A percentile compares a stretch with the other conserved stretches of the same genome.
Conservation (phyloP, 35 echinoderm and acorn worm genomes). For the Hemicentrotus pulcherrimus region DNA sequence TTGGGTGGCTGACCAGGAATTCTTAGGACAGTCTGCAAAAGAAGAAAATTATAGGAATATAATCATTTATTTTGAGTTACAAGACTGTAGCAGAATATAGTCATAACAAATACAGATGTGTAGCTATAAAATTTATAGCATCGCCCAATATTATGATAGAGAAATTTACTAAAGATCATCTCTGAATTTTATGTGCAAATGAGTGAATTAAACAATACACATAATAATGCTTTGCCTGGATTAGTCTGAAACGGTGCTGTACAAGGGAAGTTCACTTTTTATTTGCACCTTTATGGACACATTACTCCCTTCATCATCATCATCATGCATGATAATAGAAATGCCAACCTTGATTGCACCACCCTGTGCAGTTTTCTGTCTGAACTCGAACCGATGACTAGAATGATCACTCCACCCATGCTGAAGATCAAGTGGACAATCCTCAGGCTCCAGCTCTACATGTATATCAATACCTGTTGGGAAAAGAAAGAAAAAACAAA, state of each 20-base stretch:
- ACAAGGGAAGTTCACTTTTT: too few species aligned
- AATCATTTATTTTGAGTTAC: background rate
- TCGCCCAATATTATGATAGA: too few species aligned
- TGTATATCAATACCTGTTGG: constrained; percentile 74
- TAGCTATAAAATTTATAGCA: too few species aligned
- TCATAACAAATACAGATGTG: too few species aligned
- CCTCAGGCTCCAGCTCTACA: constrained; percentile 72
- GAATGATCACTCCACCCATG: constrained; percentile 67
- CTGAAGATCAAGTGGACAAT: constrained; percentile 70
- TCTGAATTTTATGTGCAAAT: too few species aligned
- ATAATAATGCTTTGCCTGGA: too few species aligned
- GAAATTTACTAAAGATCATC: too few species aligned
- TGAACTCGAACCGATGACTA: constrained; percentile 73
- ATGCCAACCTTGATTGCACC: constrained; percentile 84
- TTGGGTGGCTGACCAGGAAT: constrained; percentile 68
- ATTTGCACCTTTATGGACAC: too few species aligned
- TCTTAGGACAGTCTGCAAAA: constrained; percentile 65
- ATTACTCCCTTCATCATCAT: background rate
- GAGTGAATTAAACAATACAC: too few species aligned
- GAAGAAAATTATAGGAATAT: background rate
- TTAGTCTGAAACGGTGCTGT: too few species aligned
- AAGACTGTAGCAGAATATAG: too few species aligned
- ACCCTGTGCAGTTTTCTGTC: constrained; percentile 82
- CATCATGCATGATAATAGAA: background rate
- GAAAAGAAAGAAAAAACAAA: background rate